Evolutionary conservation across 2,888 invertebrate genomes (phyloP).

Genomic region (Isoperla grammatica): DNA sequence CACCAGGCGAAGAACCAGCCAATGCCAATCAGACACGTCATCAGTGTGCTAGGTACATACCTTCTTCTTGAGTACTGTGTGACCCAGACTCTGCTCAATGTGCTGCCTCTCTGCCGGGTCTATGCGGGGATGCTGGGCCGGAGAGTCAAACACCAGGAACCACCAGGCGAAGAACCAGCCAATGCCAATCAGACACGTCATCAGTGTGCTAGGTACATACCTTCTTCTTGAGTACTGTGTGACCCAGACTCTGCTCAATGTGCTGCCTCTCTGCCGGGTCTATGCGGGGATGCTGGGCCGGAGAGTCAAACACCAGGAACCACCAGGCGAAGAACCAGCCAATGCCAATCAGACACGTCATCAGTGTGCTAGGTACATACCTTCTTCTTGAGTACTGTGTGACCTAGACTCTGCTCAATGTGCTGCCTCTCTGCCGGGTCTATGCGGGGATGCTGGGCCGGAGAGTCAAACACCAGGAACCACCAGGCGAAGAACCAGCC

Average conservation of each 20-base stretch:
- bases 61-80: conserved; percentile 41
- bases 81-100: conserved; percentile 52
- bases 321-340: conserved; percentile 62
- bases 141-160: conserved; percentile 58
- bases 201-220: too few species aligned
- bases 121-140: conserved; percentile 60
- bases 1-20: conserved; percentile 62
- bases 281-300: conserved; percentile 60
- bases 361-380: too few species aligned
- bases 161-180: conserved; percentile 62
- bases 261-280: conserved; percentile 51
- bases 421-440: conserved; percentile 51
- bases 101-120: conserved; percentile 51
- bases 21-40: conserved; percentile 56
- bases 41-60: too few species aligned
- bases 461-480: conserved; percentile 58
- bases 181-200: conserved; percentile 56
- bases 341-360: conserved; percentile 56
- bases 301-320: conserved; percentile 58
- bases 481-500: conserved; percentile 62
- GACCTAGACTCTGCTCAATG: conserved; percentile 52
- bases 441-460: conserved; percentile 60
- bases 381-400: conserved; percentile 41
- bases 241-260: conserved; percentile 52
- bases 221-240: conserved; percentile 41